Percentiles rank a stretch among this genome's conserved stretches.
Evolutionary conservation across 2,888 invertebrate genomes (phyloP).

Genomic region (Drosophila lacicola): DNA sequence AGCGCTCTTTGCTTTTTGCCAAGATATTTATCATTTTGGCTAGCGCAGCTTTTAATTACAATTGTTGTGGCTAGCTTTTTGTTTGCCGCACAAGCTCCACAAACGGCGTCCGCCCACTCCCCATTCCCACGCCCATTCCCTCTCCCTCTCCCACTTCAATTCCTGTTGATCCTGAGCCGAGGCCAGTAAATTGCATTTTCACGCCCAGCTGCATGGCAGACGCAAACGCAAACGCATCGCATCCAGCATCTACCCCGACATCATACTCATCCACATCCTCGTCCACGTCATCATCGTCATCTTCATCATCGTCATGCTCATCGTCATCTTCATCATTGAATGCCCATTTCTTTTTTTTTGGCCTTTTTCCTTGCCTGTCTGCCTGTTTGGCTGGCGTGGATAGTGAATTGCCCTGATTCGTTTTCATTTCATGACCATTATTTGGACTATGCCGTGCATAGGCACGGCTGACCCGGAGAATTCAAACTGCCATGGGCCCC

Average conservation of each 20-base stretch:
- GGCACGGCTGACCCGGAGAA: conserved; percentile 35
- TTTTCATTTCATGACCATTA: conserved; percentile 69
- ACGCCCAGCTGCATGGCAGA: conserved; percentile 69
- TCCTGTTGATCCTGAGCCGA: conserved; percentile 26
- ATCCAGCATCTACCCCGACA: conserved; percentile 60
- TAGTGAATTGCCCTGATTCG: conserved; percentile 67
- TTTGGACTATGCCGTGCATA: conserved; percentile 32
- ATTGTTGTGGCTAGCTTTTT: conserved; percentile 64
- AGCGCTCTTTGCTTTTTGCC: conserved; percentile 28
- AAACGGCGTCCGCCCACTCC: neutral
- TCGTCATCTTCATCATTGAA: conserved; percentile 40
- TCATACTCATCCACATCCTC: conserved; percentile 24
- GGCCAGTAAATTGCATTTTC: conserved; percentile 76
- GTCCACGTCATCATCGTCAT: conserved; percentile 13
- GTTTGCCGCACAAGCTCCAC: conserved; percentile 29
- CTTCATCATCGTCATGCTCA: conserved; percentile 23
- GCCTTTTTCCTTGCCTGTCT: conserved; percentile 6
- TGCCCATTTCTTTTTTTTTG: conserved; percentile 28
- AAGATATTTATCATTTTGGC: conserved; percentile 70
- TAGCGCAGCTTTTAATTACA: conserved; percentile 74
- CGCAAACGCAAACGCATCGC: conserved; percentile 32
- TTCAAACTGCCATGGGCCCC: conserved; percentile 20
- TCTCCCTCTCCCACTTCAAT: neutral
- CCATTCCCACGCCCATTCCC: neutral
- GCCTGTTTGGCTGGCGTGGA: conserved; percentile 8